Base-by-base conservation (phyloP, 2,113 vertebrate species). In the Charina bottae region DNA sequence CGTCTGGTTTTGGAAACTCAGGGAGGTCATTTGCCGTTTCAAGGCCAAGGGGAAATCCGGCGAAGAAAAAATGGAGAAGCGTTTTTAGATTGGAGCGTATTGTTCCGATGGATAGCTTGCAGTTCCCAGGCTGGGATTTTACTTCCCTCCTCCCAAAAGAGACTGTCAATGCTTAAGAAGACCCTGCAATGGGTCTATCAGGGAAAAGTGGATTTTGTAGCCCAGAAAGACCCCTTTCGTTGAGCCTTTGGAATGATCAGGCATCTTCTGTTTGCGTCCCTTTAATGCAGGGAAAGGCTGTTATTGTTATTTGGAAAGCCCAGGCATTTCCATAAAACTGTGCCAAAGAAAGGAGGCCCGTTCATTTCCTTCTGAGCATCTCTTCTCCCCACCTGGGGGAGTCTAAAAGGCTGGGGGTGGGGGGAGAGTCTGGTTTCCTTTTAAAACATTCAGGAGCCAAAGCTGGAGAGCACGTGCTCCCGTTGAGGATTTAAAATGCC, bases 281-380 rank as follows among this genome's bases (percentile, higher is more conserved):
- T 90, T 58, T 42, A 93, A 49, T 54, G 64, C 87, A 92, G 84
- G 72, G 60, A 78, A 92, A 60, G 5, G 68, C 93, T 11, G 5
- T 91, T 62, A 21, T 33, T 59, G 21, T 64, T 68, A 24, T 28
- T 17, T 60, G 37, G 23, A 49, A 84, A 46, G 37, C 68, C 23
- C 95, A 93, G 55, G 60, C 91, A 94, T 9, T 24, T 24, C 64
- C 89, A 37, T 92, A 92, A 95, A 96, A 93, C 95, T 95, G 91
- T 85, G 72, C 92, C 62, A 26, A n/a, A 87, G 93, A 93, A 90
- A 93, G 87, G 5, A 89, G 94, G 94, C 93, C 46, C 89, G 93
- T 96, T 95, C 92, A 72, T 92, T 92, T 91, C 94, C 94, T 93
- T 91, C 92, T 84, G 83, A 0, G 0, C 85, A 1, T 26, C 90